Percentiles rank a stretch among this genome's conserved stretches.
Conservation (phyloP, 2,888 invertebrate genomes). For the Epistrophe grossulariae region DNA sequence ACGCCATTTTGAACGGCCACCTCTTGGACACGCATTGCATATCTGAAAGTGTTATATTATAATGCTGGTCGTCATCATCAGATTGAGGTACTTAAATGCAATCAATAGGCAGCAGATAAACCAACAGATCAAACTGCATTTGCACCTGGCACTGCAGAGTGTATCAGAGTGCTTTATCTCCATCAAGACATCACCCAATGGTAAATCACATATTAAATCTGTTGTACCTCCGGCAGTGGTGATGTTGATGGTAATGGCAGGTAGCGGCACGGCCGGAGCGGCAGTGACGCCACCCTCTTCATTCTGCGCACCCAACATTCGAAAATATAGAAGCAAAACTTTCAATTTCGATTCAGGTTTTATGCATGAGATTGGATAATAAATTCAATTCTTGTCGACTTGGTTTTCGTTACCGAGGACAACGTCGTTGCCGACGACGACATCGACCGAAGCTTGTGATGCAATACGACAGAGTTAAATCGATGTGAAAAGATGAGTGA, state of each 20-base stretch:
- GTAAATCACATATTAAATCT: constrained; percentile 31
- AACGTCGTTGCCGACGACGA: neutral
- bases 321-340: constrained; percentile 45
- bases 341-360: constrained; percentile 72
- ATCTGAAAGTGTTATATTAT: neutral
- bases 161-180: constrained; percentile 9
- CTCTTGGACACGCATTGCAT: constrained; percentile 39
- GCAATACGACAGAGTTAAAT: constrained; percentile 49
- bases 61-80: constrained; percentile 1
- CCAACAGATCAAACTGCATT: constrained; percentile 39
- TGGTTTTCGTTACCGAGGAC: constrained; percentile 10
- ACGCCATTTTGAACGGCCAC: neutral
- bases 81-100: constrained; percentile 29
- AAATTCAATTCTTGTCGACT: constrained; percentile 71
- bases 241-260: neutral
- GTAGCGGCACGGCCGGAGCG: too few relatives aligned
- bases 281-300: neutral
- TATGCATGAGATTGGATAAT: constrained; percentile 73
- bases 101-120: constrained; percentile 47
- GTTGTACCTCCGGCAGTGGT: neutral
- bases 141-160: constrained; percentile 58
- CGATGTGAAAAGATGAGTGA: constrained; percentile 36
- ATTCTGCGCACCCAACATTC: constrained; percentile 1
- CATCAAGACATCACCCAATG: constrained; percentile 30
- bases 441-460: constrained; percentile 41